phyloP scores from a whole-genome alignment of 1,140 invertebrate genomes.

The Aphaenogaster ashmeadi region DNA sequence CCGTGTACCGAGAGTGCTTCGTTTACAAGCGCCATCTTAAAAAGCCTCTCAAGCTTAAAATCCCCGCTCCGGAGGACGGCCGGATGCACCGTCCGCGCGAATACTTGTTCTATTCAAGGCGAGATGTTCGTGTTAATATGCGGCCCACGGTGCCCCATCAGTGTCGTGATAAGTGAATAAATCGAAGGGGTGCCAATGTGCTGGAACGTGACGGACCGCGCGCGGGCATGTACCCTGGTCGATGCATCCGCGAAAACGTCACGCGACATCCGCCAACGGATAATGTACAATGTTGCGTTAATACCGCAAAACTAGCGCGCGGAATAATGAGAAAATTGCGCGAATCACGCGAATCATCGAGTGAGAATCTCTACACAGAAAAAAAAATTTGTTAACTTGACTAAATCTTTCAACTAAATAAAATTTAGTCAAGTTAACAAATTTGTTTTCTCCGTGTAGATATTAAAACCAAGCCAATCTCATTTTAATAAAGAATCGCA shows the following conservation, averaged over 20 bases:
- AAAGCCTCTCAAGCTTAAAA: slow-evolving; percentile 53
- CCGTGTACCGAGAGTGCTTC: slow-evolving; percentile 18
- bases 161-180: slow-evolving; percentile 40
- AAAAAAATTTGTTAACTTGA: too few relatives aligned
- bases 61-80: not conserved
- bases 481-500: not conserved
- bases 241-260: slow-evolving; percentile 11
- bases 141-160: not conserved
- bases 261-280: not conserved
- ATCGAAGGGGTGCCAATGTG: slow-evolving; percentile 28
- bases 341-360: not conserved
- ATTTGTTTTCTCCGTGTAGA: too few relatives aligned
- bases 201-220: not conserved
- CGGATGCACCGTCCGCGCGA: not conserved
- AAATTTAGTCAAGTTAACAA: too few relatives aligned
- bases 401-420: too few relatives aligned
- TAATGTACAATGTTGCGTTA: slow-evolving; percentile 7
- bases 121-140: slow-evolving; percentile 54
- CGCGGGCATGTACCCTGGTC: not conserved
- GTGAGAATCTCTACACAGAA: not conserved
- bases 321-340: slow-evolving; percentile 44
- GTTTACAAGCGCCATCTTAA: slow-evolving; percentile 53
- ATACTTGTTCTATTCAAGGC: slow-evolving; percentile 45
- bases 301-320: slow-evolving; percentile 1
- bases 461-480: slow-evolving; percentile 27